phyloP scores from a whole-genome alignment of 2,113 vertebrate genomes.

The Daphoenositta chrysoptera region DNA sequence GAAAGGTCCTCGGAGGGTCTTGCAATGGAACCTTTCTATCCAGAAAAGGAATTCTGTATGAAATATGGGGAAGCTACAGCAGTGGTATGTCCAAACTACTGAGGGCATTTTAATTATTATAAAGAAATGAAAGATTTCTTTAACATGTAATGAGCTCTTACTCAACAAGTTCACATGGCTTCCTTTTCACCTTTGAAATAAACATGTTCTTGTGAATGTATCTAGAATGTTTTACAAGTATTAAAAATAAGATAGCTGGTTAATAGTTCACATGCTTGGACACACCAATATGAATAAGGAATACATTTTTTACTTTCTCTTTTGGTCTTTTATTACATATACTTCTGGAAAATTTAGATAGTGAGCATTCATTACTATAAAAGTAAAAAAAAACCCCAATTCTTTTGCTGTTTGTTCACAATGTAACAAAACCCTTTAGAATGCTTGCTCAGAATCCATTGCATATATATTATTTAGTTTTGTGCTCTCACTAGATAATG shows the following conservation, averaged over 20 bases:
- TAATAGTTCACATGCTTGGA: not conserved
- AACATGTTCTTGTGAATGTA: not conserved
- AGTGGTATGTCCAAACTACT: not conserved
- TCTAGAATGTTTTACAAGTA: not conserved
- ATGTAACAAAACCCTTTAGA: not conserved
- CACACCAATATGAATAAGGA: not conserved
- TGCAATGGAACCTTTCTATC: not conserved
- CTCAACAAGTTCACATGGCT: not conserved
- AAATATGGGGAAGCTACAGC: not conserved
- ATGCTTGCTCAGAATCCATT: not conserved
- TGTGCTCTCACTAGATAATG: not conserved
- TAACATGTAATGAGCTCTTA: not conserved
- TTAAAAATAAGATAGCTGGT: not conserved
- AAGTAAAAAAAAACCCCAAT: not conserved
- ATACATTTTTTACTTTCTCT: not conserved
- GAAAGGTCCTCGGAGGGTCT: not conserved
- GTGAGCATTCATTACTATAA: not conserved
- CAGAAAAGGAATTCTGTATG: not conserved
- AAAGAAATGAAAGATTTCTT: not conserved
- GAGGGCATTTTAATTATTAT: not conserved
- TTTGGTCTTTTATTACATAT: not conserved
- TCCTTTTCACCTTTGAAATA: not conserved
- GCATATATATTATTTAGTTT: not conserved
- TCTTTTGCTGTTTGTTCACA: not conserved
- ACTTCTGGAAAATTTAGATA: not conserved